phyloP scores from a whole-genome alignment of 2,888 invertebrate species.

The Lasioglossum zephyrum region DNA sequence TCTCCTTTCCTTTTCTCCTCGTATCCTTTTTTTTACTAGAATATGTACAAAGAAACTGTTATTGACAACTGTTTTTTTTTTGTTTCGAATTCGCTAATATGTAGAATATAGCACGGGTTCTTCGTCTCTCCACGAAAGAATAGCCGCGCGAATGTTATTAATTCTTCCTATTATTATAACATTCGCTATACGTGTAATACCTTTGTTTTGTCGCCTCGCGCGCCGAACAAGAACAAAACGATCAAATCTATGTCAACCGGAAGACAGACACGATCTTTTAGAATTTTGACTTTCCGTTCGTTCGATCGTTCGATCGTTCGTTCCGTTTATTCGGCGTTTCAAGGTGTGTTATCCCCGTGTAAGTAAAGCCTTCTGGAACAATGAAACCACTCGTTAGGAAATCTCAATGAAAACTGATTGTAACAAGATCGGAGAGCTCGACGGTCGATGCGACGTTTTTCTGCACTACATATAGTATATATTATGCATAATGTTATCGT shows the following conservation, averaged over 20 bases:
- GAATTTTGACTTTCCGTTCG: constrained; percentile 11
- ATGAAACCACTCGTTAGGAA: not conserved
- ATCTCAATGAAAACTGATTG: constrained; percentile 30
- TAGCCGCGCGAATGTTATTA: constrained; percentile 7
- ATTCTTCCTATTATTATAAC: not conserved
- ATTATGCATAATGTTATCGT: not conserved
- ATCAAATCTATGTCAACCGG: constrained; percentile 29
- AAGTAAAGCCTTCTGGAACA: constrained; percentile 9
- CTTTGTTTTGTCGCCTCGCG: constrained; percentile 2
- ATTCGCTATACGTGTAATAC: not conserved
- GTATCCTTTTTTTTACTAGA: constrained; percentile 24
- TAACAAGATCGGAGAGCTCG: constrained; percentile 25
- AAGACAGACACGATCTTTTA: constrained; percentile 20
- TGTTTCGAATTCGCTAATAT: constrained; percentile 14
- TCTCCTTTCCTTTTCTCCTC: constrained; percentile 22
- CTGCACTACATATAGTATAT: not conserved
- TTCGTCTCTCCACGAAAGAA: constrained; percentile 6
- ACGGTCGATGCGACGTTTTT: constrained; percentile 29
- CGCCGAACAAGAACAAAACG: constrained; percentile 35
- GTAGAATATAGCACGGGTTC: constrained; percentile 33
- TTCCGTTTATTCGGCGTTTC: constrained; percentile 24
- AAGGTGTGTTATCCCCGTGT: constrained; percentile 6
- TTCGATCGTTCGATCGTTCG: constrained; percentile 36
- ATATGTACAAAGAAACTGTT: constrained; percentile 48
- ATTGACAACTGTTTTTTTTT: constrained; percentile 33